phyloP scores from a whole-genome alignment of 1,140 invertebrate species.

The Polyergus mexicanus region DNA sequence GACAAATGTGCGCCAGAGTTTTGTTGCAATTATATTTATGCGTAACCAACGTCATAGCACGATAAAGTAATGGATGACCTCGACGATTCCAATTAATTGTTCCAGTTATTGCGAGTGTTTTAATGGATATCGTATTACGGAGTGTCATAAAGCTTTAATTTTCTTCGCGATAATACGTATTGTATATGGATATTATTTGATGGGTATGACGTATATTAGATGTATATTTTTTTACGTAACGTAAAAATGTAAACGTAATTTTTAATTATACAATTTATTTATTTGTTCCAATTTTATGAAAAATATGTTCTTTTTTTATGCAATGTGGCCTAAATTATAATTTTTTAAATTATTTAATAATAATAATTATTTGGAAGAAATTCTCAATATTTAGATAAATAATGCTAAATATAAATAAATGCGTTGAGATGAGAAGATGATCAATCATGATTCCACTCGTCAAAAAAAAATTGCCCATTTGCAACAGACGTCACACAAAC shows the following conservation, averaged over 20 bases:
- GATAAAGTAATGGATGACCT: constrained; percentile 52
- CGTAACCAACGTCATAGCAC: not conserved
- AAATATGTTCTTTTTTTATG: not conserved
- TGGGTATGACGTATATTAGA: not conserved
- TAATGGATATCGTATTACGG: constrained; percentile 61
- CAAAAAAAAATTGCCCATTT: not conserved
- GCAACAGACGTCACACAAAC: constrained; percentile 26
- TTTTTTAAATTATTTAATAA: not conserved
- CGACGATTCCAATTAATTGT: constrained; percentile 58
- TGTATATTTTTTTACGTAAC: not conserved
- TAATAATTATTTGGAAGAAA: not conserved
- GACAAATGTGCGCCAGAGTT: not conserved
- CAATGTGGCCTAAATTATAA: too few relatives aligned
- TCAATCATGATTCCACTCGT: not conserved
- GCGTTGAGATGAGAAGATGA: too few relatives aligned
- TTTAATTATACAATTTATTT: not conserved
- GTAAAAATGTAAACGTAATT: not conserved
- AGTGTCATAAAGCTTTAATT: constrained; percentile 55
- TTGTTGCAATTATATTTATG: constrained; percentile 13
- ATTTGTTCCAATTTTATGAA: not conserved
- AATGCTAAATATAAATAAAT: not conserved
- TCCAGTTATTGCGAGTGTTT: constrained; percentile 52
- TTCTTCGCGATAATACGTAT: constrained; percentile 27
- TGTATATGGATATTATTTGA: constrained; percentile 28
- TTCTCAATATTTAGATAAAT: not conserved